Base-by-base conservation (phyloP, 2,888 invertebrate species). In the Nemotelus pantherinus region DNA sequence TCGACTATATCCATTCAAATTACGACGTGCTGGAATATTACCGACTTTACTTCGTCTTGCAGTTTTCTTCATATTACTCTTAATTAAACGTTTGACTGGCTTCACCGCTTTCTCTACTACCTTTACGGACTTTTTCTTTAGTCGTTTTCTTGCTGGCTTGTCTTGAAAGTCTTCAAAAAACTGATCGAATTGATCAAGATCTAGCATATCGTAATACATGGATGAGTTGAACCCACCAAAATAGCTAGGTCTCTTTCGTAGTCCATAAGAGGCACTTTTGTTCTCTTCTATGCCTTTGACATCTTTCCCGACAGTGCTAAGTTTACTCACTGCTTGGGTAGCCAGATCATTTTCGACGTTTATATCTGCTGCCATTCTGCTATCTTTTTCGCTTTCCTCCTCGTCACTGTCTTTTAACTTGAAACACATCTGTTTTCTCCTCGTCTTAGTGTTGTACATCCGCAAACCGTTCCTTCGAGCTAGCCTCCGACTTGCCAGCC, bases 201-300 rank as follows among this genome's bases (percentile, higher is more conserved):
- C 70, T 7, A 70, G 50, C 70, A 70, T 70, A 70, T 70, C 55
- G 53, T 55, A 70, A 53, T 70, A 70, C 2, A 70, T 70, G 3
- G 70, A 9, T 2, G 53, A 6, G 41, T 70, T 47, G 70, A 55
- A 70, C 43, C 70, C 70, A 9, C 43, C 7, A 4, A 70, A 55
- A 7, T 25, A 39, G 7, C 43, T 70, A 39, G 43, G 53, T 43
- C 70, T 45, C 39, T 70, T 50, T 43, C 70, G 70, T n/a, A 70
- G 25, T 55, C 50, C 50, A 43, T 70, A 70, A 2, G 50, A 47
- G 43, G 6, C 6, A 9, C 41, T 6, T 53, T 3, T 53, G 5
- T n/a, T 2, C 2, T 70, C 43, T 53, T 70, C 43, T 2, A 44
- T 4, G 55, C 55, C 53, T 4, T 5, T 41, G 25, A 41, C 41